Base-by-base conservation (phyloP, 2,113 vertebrate species). In the Progne subis region DNA sequence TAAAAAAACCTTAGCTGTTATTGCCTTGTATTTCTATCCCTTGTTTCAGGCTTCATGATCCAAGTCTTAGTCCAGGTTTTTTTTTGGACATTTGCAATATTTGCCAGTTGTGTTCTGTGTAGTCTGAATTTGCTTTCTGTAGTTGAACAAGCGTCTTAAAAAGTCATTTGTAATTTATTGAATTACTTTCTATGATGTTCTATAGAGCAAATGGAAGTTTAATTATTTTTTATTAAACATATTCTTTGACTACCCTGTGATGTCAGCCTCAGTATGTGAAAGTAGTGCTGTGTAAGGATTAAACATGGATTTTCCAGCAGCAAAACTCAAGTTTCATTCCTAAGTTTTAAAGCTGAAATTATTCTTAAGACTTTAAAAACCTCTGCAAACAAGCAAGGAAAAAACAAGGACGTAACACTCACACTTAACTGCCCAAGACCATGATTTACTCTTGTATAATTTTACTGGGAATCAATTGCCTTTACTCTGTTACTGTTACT, bases 201-300 rank as follows among this genome's bases (percentile, higher is more conserved):
- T 99, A 99, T 99, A 99, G 99, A 99, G 99, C 98, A 99, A 99
- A 99, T 99, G 99, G 99, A 99, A 99, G 99, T 99, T 99, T 99
- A 99, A 99, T 99, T 99, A 99, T 99, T 99, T 98, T 99, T 99
- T 99, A 99, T 99, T 99, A 99, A 99, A 99, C 99, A 99, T 99
- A 99, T 99, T 99, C 98, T 98, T 99, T 99, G 99, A 99, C 99
- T 99, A 99, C 99, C 98, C 97, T n/a, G 98, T 98, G 97, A 98
- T 97, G 98, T 98, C 90, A 95, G 98, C 94, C 95, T 99, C 97
- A 98, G 34, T 98, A 97, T 97, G 86, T 98, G 96, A 95, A 91
- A 97, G 47, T 91, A 94, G 85, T 63, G 78, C 91, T 94, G 47
- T 60, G 34, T 82, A 64, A 82, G 88, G 60, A 84, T 78, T 94